Evolutionary conservation across 2,888 invertebrate genomes (phyloP).

Genomic region (Andrena dorsata): DNA sequence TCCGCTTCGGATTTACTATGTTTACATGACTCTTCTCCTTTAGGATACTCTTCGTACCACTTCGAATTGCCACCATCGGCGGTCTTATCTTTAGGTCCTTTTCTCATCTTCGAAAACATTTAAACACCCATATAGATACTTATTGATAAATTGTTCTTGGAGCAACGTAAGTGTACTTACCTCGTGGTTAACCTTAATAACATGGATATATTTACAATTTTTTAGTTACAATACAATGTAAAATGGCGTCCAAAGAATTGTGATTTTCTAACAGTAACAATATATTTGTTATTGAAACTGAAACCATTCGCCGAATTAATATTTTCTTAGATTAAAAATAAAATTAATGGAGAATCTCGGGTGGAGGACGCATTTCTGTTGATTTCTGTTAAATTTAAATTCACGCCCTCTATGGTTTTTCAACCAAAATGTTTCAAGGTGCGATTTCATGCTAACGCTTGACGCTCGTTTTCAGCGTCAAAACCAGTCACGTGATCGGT

Average conservation of each 20-base stretch:
- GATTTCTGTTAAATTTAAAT: not conserved
- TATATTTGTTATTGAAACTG: not conserved
- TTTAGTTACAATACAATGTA: not conserved
- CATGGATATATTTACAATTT: conserved; percentile 4
- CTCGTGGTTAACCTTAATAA: conserved; percentile 62
- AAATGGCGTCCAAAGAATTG: not conserved
- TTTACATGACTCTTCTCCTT: conserved; percentile 68
- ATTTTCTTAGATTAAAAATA: not conserved
- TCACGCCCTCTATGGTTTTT: not conserved
- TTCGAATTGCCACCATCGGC: conserved; percentile 81
- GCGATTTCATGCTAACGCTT: no score
- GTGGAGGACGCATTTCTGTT: not conserved
- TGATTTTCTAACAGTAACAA: not conserved
- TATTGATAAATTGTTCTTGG: not conserved
- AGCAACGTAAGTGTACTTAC: conserved; percentile 28
- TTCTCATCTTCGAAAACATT: conserved; percentile 55
- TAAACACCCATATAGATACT: not conserved
- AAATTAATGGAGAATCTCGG: not conserved
- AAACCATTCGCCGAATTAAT: not conserved
- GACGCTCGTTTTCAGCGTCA: no score
- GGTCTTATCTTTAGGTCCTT: conserved; percentile 8
- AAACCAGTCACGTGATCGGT: no score
- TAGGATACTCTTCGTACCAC: conserved; percentile 88
- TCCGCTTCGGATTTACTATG: conserved; percentile 85
- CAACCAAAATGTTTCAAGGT: not conserved